phyloP scores from a whole-genome alignment of 1,140 invertebrate genomes.

The Sitobion miscanthi region DNA sequence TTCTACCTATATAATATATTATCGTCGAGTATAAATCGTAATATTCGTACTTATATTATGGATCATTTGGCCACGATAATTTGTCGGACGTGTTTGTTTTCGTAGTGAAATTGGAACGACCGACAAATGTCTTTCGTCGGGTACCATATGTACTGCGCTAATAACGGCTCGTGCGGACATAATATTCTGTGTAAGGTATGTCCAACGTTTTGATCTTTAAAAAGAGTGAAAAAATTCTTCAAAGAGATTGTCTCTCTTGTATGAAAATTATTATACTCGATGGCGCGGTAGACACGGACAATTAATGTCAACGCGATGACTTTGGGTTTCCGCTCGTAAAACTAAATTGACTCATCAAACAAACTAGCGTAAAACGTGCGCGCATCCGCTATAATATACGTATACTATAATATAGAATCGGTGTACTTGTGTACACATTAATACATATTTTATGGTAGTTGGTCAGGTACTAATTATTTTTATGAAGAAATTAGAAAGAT shows the following conservation, averaged over 20 bases:
- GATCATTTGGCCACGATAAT: not conserved
- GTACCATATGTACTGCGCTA: not conserved
- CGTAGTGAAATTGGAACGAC: not conserved
- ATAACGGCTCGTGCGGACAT: not conserved
- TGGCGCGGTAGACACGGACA: not conserved
- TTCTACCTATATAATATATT: not conserved
- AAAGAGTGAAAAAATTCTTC: not conserved
- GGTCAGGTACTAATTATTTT: not conserved
- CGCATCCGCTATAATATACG: not conserved
- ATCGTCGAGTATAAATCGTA: not conserved
- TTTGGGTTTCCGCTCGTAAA: conserved; percentile 6
- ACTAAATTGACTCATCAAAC: conserved; percentile 2
- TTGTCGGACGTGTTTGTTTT: not conserved
- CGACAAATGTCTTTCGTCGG: not conserved
- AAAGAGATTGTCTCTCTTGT: not conserved
- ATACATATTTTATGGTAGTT: not conserved
- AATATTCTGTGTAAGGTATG: not conserved
- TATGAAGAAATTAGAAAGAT: not conserved
- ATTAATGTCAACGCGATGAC: conserved; percentile 6
- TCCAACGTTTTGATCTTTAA: not conserved
- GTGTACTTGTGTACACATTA: not conserved
- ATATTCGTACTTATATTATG: not conserved
- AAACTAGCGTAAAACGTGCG: not conserved
- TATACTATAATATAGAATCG: not conserved
- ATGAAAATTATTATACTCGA: not conserved